A percentile compares a stretch with the other conserved stretches of the same genome.
These are phyloP conservation scores for Coregonus clupeaformis DNA, from an alignment of 2,113 vertebrate genomes.

Conservation along the genomic window DNA sequence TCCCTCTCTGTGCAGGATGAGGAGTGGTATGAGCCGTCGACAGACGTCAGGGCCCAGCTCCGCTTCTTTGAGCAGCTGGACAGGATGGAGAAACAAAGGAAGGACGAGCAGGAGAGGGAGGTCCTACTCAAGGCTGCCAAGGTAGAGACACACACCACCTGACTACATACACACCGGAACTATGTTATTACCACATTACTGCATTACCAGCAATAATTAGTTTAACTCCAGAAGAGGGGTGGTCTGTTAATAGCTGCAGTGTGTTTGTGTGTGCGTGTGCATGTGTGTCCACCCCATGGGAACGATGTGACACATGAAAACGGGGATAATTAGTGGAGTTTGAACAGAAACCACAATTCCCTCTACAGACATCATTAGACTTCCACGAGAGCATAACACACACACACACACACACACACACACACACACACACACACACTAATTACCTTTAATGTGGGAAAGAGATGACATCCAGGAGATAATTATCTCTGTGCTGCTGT, in stretches of 20 bases:
- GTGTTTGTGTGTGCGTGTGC: not conserved
- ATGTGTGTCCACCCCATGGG: not conserved
- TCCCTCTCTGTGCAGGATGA: slow-evolving; percentile 69
- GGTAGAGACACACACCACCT: slow-evolving; percentile 51
- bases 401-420: not conserved
- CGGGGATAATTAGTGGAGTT: slow-evolving; percentile 22
- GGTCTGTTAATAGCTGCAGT: not conserved
- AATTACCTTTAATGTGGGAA: slow-evolving; percentile 25
- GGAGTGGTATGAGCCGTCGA: slow-evolving; percentile 70
- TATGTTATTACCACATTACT: too few relatives aligned
- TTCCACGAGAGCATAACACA: not conserved
- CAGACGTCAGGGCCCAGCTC: slow-evolving; percentile 78
- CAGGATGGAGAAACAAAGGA: slow-evolving; percentile 81
- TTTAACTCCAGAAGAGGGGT: too few relatives aligned
- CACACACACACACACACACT: slow-evolving; percentile 8
- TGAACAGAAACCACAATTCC: not conserved
- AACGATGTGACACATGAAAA: not conserved
- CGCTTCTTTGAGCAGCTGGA: slow-evolving; percentile 85
- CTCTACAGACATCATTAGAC: slow-evolving; percentile 21
- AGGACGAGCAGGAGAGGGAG: slow-evolving; percentile 83
- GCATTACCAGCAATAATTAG: too few relatives aligned
- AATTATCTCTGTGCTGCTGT: slow-evolving; percentile 7
- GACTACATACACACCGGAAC: not conserved
- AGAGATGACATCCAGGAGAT: slow-evolving; percentile 22
- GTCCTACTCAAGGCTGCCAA: slow-evolving; percentile 83